Evolutionary conservation across 2,797 vertebrate species (phyloP).

Genomic region (Ctenochaetus hawaiiensis): DNA sequence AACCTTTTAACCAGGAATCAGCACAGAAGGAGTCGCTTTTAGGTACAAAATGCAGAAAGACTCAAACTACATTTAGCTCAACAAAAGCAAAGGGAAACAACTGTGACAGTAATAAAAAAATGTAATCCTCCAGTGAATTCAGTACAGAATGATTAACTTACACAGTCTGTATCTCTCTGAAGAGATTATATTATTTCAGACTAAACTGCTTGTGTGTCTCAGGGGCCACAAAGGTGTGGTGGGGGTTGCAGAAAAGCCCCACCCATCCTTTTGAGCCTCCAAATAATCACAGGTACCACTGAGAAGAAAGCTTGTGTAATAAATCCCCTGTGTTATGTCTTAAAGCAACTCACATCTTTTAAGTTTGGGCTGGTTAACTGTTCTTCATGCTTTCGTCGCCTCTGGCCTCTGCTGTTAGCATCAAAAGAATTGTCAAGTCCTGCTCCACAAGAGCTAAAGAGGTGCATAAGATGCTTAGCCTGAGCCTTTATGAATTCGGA

Average conservation of each 20-base stretch:
- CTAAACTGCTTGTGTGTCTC: conserved; percentile 43
- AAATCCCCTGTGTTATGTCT: conserved; percentile 42
- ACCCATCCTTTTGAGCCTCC: conserved; percentile 24
- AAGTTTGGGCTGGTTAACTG: conserved; percentile 30
- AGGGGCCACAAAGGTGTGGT: conserved; percentile 29
- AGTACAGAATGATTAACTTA: conserved; percentile 56
- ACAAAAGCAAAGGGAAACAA: conserved; percentile 53
- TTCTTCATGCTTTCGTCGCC: conserved; percentile 26
- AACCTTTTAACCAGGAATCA: conserved; percentile 39
- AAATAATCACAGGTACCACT: conserved; percentile 47
- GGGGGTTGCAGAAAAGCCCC: conserved; percentile 33
- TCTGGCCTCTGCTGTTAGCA: conserved; percentile 57
- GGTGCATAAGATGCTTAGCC: conserved; percentile 43
- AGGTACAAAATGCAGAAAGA: conserved; percentile 36
- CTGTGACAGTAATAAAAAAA: conserved; percentile 45
- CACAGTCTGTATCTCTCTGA: conserved; percentile 45
- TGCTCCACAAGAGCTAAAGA: conserved; percentile 39
- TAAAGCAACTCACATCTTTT: conserved; percentile 15
- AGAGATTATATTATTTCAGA: conserved; percentile 66
- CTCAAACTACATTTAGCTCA: conserved; percentile 36
- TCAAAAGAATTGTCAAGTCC: conserved; percentile 49
- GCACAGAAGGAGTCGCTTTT: conserved; percentile 66
- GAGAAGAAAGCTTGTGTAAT: conserved; percentile 31
- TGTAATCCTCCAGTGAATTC: conserved; percentile 50
- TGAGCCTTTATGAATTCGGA: conserved; percentile 56